Base-by-base conservation (phyloP, 2,888 invertebrate genomes). In the Micoletzkya japonica region DNA sequence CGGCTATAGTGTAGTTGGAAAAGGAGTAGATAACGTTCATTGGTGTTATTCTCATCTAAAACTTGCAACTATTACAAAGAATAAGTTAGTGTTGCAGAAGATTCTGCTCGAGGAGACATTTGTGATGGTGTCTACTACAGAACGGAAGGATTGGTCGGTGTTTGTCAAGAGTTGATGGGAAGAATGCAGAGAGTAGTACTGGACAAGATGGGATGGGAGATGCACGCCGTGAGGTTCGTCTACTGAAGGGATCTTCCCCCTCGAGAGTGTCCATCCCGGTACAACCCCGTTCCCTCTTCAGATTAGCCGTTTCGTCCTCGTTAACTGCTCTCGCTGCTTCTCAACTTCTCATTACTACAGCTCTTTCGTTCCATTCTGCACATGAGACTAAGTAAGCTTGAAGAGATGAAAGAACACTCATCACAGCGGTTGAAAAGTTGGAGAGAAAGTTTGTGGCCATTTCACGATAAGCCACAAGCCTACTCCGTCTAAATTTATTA, bases 41-140 rank as follows among this genome's bases (percentile, higher is more conserved):
- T 44, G n/a, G n/a, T n/a, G n/a, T n/a, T n/a, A n/a, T n/a, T n/a
- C n/a, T n/a, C n/a, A n/a, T n/a, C n/a, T n/a, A n/a, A n/a, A n/a
- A n/a, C n/a, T n/a, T n/a, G n/a, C n/a, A n/a, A n/a, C n/a, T n/a
- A 44, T 44, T 10, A 44, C 10, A 44, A 44, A 44, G 44, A 20
- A 44, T 20, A 10, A 57, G 34, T 6, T 32, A 1, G 32, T 32
- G 57, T 20, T 10, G 32, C 24, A 36, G 72, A 71, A 17, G 73
- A 76, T 34, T 70, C 72, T 6, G 72, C 73, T 24, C 72, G 74
- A 52, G 76, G 77, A n/a, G 77, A 77, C 1, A 73, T 79, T 2
- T 79, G 79, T 44, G 74, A 77, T 58, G 79, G 79, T 2, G 39
- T 79, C 50, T 75, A 74, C 24, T 79, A 79, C 49, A 67, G 79